Conservation (phyloP, 2,797 vertebrate genomes). For the Dicrostonyx torquatus region DNA sequence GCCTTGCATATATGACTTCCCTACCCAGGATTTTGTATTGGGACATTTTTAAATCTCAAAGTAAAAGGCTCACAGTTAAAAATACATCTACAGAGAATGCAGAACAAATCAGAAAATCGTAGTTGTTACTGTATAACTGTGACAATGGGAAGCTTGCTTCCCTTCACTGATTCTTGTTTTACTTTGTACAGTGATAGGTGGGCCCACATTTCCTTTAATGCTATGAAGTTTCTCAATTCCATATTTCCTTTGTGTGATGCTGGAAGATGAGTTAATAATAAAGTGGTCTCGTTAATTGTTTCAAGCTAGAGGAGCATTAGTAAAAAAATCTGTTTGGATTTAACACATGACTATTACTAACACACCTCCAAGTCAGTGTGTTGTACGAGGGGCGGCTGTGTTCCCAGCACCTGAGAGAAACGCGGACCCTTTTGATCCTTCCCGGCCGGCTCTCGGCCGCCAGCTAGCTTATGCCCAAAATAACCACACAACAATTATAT, state of each 20-base stretch:
- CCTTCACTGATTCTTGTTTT: neutral
- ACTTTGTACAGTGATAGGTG: neutral
- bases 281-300: slow-evolving; percentile 30
- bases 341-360: neutral
- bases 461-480: too few species aligned
- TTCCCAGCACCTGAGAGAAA: too few species aligned
- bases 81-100: neutral
- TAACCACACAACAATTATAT: too few species aligned
- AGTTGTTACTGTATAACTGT: neutral
- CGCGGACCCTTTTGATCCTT: too few species aligned
- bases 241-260: neutral
- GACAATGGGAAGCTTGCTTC: neutral
- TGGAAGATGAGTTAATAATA: slow-evolving; percentile 20
- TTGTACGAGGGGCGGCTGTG: too few species aligned
- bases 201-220: neutral
- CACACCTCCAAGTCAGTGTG: neutral
- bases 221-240: neutral
- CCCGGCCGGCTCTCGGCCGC: too few species aligned
- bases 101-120: neutral
- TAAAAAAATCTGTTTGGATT: slow-evolving; percentile 18
- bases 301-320: slow-evolving; percentile 18
- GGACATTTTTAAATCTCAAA: neutral
- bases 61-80: slow-evolving; percentile 10
- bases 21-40: neutral
- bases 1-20: neutral